Base-by-base conservation (phyloP, 2,113 vertebrate genomes). In the Probosciger aterrimus region DNA sequence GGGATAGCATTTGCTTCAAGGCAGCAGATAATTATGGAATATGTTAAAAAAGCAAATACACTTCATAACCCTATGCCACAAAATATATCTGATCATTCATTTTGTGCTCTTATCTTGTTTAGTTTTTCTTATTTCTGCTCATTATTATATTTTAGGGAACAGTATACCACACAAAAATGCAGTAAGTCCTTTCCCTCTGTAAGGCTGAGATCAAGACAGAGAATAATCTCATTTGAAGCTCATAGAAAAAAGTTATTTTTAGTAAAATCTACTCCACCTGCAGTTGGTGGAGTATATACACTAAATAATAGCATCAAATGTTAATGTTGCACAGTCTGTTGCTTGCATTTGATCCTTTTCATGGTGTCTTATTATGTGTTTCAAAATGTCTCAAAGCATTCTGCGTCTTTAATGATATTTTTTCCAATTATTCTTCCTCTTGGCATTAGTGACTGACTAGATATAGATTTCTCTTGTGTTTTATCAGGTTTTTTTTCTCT, bases 11-110 rank as follows among this genome's bases (percentile, higher is more conserved):
- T 10, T 80, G 13, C 33, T 44, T 65, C 35, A 76, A 47, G 15
- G 3, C 2, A 52, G 12, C 9, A 60, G 17, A n/a, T 41, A 73
- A n/a, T 63, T 57, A 41, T 9, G 5, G 11, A 91, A 25, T 31
- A 53, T 16, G 3, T 46, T 86, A 13, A 69, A n/a, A 63, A 1
- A 63, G 1, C 4, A 50, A 5, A 14, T 4, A 59, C 0, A 10
- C 7, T 46, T 85, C 14, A 44, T 31, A 31, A 4, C 7, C 9
- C 4, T 41, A 2, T 52, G 17, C 7, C 6, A 50, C 10, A 18
- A 83, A 70, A 65, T 23, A 6, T 25, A 23, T 14, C 22, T 65
- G 20, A 20, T 7, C 39, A 47, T 24, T 43, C 0, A 31, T 41
- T 74, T 35, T n/a, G 12, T 68, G 23, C 53, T 70, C 19, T 27